Conservation (phyloP, 2,888 invertebrate species). For the Tortrix viridana region DNA sequence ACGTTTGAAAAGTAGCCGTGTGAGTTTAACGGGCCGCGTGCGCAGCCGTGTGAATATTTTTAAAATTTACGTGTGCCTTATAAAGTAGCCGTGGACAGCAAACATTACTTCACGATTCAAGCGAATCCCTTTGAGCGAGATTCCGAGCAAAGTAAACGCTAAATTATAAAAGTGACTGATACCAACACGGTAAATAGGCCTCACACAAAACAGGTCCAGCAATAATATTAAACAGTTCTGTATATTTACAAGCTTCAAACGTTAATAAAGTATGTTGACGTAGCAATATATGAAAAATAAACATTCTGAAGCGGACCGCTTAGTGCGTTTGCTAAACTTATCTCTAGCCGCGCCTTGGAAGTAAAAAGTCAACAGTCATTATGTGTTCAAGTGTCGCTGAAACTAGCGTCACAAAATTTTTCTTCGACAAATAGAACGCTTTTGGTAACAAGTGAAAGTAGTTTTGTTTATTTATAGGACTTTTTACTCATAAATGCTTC, state of each 20-base stretch:
- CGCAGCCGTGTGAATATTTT: constrained; percentile 65
- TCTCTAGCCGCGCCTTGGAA: constrained; percentile 70
- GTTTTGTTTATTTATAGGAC: constrained; percentile 18
- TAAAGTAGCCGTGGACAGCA: constrained; percentile 44
- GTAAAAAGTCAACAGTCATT: constrained; percentile 73
- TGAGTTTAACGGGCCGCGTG: constrained; percentile 58
- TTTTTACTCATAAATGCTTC: constrained; percentile 14
- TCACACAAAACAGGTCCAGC: constrained; percentile 38
- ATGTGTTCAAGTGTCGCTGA: constrained; percentile 65
- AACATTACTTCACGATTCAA: constrained; percentile 52
- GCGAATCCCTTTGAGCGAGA: constrained; percentile 41
- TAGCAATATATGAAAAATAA: constrained; percentile 74
- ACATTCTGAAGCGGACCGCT: constrained; percentile 61
- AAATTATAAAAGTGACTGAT: constrained; percentile 22
- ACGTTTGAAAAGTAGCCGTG: constrained; percentile 62
- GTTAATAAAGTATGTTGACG: constrained; percentile 69
- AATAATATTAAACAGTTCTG: constrained; percentile 56
- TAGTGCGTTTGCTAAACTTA: constrained; percentile 78
- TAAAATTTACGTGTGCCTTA: constrained; percentile 40
- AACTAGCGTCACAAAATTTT: constrained; percentile 50
- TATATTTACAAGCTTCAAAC: constrained; percentile 58
- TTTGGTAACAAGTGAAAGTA: constrained; percentile 31
- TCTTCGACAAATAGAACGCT: constrained; percentile 18
- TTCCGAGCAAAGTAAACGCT: constrained; percentile 46
- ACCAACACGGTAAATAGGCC: constrained; percentile 21